A percentile compares a stretch with the other conserved stretches of the same genome.
Conservation (phyloP, 2,797 vertebrate genomes). For the Discoglossus pictus region DNA sequence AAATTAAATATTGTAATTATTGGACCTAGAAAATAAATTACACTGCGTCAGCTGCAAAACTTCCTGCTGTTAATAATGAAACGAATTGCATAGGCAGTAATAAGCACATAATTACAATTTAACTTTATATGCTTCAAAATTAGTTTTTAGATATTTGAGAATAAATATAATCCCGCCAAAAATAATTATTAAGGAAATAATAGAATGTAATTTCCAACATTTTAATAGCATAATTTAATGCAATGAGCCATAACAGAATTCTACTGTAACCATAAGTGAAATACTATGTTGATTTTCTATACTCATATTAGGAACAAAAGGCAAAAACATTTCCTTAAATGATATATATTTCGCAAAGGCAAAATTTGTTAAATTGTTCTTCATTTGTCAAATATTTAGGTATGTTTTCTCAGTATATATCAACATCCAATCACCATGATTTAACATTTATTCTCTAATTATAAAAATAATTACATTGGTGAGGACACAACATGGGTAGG, state of each 20-base stretch:
- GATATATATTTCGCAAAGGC: too few relatives aligned
- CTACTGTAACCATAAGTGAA: constrained; percentile 6
- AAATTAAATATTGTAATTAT: constrained; percentile 51
- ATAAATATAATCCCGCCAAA: constrained; percentile 28
- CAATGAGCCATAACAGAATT: constrained; percentile 24
- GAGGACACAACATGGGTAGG: too few relatives aligned
- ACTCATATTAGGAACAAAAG: too few relatives aligned
- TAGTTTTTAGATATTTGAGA: constrained; percentile 15
- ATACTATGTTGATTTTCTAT: too few relatives aligned
- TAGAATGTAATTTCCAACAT: constrained; percentile 4
- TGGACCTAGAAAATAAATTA: constrained; percentile 38
- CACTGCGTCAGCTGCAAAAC: constrained; percentile 3
- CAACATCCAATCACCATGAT: too few relatives aligned
- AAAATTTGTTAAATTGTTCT: constrained; percentile 14
- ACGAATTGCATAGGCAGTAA: constrained; percentile 22
- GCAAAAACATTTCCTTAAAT: too few relatives aligned
- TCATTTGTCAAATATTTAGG: constrained; percentile 6
- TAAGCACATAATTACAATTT: constrained; percentile 42
- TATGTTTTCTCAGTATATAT: too few relatives aligned
- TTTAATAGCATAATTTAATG: constrained; percentile 35
- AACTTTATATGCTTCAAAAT: constrained; percentile 35
- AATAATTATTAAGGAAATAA: constrained; percentile 38
- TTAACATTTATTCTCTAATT: too few relatives aligned
- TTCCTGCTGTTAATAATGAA: constrained; percentile 43
- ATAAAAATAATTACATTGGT: too few relatives aligned